These are phyloP conservation scores for Oophaga pumilio DNA, from an alignment of 2,113 vertebrate species.

Conservation along the genomic window DNA sequence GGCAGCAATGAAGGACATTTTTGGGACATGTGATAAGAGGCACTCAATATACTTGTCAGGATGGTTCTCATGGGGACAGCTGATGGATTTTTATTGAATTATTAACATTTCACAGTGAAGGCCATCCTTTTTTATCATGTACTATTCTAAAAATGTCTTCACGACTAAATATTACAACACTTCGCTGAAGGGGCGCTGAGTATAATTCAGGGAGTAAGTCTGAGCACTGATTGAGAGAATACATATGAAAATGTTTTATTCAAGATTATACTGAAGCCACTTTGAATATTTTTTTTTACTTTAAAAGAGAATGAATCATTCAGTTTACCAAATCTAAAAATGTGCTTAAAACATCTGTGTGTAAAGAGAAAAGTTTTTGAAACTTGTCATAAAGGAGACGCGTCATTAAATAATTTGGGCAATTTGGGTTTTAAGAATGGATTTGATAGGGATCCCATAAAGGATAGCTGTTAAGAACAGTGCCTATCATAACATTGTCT, in stretches of 20 bases:
- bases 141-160: constrained; percentile 14
- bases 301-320: not conserved
- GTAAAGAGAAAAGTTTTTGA: not conserved
- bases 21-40: constrained; percentile 53
- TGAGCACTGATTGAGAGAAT: not conserved
- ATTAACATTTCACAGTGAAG: constrained; percentile 50
- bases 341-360: not conserved
- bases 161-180: constrained; percentile 32
- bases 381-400: too few species aligned
- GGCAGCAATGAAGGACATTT: constrained; percentile 47
- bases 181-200: not conserved
- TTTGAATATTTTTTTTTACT: not conserved
- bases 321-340: not conserved
- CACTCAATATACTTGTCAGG: constrained; percentile 52
- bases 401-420: too few species aligned
- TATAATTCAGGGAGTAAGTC: not conserved
- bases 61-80: constrained; percentile 48
- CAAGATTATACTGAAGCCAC: not conserved
- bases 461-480: too few species aligned
- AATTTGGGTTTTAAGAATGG: too few species aligned
- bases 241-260: not conserved
- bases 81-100: constrained; percentile 53
- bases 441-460: too few species aligned
- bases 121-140: constrained; percentile 12
- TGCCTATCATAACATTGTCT: too few species aligned